Percentiles rank a stretch among this genome's conserved stretches.
Conservation (phyloP, 2,888 invertebrate species). For the Pheosia tremula region DNA sequence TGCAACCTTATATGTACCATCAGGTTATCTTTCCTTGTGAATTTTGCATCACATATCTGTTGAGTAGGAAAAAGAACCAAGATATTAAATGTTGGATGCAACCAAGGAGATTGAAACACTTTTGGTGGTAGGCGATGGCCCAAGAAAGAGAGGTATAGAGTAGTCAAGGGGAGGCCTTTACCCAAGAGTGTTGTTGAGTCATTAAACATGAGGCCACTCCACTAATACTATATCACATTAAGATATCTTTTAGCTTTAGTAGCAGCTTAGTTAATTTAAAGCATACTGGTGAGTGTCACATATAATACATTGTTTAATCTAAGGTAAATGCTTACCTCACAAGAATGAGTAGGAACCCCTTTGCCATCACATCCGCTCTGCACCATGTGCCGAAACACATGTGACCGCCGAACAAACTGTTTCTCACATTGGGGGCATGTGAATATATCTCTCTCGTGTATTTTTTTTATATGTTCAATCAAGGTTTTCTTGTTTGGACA, state of each 20-base stretch:
- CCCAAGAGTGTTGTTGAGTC: too few species aligned
- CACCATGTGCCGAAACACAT: constrained; percentile 88
- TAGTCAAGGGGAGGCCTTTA: too few species aligned
- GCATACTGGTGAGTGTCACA: too few species aligned
- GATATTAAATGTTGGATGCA: too few species aligned
- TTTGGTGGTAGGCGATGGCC: too few species aligned
- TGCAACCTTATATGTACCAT: constrained; percentile 89
- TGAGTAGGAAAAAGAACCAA: constrained; percentile 26
- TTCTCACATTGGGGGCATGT: constrained; percentile 88
- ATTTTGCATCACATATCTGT: constrained; percentile 86
- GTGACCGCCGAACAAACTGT: constrained; percentile 90
- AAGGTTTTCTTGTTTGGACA: constrained; percentile 86
- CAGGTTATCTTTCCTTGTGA: constrained; percentile 90
- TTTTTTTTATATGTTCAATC: constrained; percentile 87
- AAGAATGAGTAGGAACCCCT: constrained; percentile 47
- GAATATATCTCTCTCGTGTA: constrained; percentile 79
- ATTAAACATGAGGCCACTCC: too few species aligned
- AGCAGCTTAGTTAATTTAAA: too few species aligned
- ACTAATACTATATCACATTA: too few species aligned
- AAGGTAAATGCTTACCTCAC: constrained; percentile 62
- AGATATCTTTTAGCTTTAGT: too few species aligned
- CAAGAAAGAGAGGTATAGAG: too few species aligned
- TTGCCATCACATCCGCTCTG: constrained; percentile 88
- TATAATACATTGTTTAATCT: too few species aligned
- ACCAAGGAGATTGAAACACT: too few species aligned